These are phyloP conservation scores for Phorcus lineatus DNA, from an alignment of 2,888 invertebrate genomes.

Conservation along the genomic window DNA sequence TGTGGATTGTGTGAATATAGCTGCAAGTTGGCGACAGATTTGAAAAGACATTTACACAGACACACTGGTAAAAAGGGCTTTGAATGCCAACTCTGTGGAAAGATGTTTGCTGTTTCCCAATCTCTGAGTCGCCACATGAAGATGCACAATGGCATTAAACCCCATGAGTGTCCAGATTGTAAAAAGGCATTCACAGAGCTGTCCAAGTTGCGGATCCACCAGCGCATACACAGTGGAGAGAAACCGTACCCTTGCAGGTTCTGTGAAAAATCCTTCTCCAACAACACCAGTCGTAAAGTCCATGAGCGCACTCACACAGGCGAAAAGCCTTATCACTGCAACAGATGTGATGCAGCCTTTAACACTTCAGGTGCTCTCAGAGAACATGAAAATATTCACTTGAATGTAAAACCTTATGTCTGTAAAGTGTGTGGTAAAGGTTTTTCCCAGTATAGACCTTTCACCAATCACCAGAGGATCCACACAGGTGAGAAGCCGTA, in stretches of 20 bases:
- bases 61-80: not conserved
- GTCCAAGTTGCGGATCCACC: not conserved
- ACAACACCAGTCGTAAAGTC: not conserved
- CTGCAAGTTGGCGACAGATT: too few species aligned
- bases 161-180: not conserved
- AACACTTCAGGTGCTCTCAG: not conserved
- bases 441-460: not conserved
- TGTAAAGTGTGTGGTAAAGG: not conserved
- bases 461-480: not conserved
- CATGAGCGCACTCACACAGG: not conserved
- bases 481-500: slow-evolving; percentile 6
- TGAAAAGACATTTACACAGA: too few species aligned
- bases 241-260: not conserved
- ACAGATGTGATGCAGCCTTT: not conserved
- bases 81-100: not conserved
- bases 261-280: not conserved
- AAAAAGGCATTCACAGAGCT: not conserved
- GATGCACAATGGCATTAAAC: not conserved
- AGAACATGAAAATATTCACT: not conserved
- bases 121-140: not conserved
- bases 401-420: not conserved
- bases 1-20: too few species aligned
- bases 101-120: not conserved
- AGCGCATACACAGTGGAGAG: not conserved
- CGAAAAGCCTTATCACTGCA: not conserved